phyloP scores from a whole-genome alignment of 1,140 invertebrate species.

The Diorhabda carinulata region DNA sequence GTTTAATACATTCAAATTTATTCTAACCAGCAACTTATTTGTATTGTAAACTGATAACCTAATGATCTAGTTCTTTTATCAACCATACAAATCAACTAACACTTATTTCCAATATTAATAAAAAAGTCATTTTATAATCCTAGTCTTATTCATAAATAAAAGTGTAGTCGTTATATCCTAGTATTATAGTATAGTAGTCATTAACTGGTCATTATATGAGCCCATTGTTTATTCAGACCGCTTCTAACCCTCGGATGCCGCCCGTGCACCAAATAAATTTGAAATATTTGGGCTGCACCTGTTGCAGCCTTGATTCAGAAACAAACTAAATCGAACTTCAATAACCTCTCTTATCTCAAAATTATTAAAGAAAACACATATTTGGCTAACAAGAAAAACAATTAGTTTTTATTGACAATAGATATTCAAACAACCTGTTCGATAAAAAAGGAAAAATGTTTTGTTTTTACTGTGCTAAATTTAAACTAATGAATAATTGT shows the following conservation, averaged over 20 bases:
- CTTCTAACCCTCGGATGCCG: neutral
- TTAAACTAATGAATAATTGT: conserved; percentile 15
- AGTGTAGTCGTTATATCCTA: too few relatives aligned
- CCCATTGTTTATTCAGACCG: neutral
- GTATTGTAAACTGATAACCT: too few relatives aligned
- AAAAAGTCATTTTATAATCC: too few relatives aligned
- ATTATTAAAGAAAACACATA: neutral
- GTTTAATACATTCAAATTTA: too few relatives aligned
- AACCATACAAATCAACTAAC: too few relatives aligned
- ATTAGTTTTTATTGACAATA: neutral
- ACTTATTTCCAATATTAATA: too few relatives aligned
- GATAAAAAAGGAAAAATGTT: conserved; percentile 14
- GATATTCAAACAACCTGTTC: conserved; percentile 13
- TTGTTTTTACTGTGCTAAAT: conserved; percentile 18
- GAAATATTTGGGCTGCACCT: conserved; percentile 6
- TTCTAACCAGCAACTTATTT: too few relatives aligned
- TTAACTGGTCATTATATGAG: too few relatives aligned
- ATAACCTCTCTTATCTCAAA: neutral
- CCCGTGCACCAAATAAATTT: neutral
- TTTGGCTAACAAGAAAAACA: neutral
- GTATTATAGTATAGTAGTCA: too few relatives aligned
- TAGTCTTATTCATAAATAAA: too few relatives aligned
- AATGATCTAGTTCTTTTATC: too few relatives aligned
- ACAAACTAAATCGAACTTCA: neutral
- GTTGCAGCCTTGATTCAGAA: conserved; percentile 4